Evolutionary conservation across 2,113 vertebrate genomes (phyloP), one percentile per base, ranked within the genome.

Genomic region (Coptodon bakossiorum): DNA sequence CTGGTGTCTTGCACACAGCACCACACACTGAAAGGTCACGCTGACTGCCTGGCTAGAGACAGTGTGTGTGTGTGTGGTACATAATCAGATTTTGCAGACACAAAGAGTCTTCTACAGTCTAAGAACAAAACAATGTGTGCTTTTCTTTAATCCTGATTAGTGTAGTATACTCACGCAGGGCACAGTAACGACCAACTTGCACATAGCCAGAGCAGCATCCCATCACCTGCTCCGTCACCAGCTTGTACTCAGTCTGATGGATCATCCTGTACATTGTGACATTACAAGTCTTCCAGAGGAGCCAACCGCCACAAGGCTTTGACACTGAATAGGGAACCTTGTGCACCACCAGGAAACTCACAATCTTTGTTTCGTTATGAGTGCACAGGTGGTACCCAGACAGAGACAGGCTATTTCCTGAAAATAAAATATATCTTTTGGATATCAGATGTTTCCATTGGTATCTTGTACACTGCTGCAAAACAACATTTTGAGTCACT

Each of bases 171-270:
- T 98, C 92, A 98, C 97, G 36, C 68, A 96, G 90, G 57, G 96
- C 96, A 13, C 98, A 99, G 93, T 98, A 98, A 79, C 95, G 95
- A 11, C 97, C 98, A 22, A 97, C 94, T 93, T 97, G 97, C 3
- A 96, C 96, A 3, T 97, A 98, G 9, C 97, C 97, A 7, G 95
- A 48, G 31, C 98, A 99, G 95, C 98, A 99, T 56, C 93, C 88
- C 1, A 88, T 96, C 85, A 97, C 61, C 24, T 95, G 95, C 90
- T 95, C 88, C 13, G 86, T 81, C 84, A 96, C 93, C 0, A 92
- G 92, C 53, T 95, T 91, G 10, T 93, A 73, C 90, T 96, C 48
- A 0, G 53, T 91, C 45, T 80, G 92, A 84, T 96, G 96, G 14
- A 83, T 82, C 1, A 91, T 96, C 89, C 82, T 95, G 83, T 97